phyloP scores from a whole-genome alignment of 2,113 vertebrate species.

The Hypanus sabinus region DNA sequence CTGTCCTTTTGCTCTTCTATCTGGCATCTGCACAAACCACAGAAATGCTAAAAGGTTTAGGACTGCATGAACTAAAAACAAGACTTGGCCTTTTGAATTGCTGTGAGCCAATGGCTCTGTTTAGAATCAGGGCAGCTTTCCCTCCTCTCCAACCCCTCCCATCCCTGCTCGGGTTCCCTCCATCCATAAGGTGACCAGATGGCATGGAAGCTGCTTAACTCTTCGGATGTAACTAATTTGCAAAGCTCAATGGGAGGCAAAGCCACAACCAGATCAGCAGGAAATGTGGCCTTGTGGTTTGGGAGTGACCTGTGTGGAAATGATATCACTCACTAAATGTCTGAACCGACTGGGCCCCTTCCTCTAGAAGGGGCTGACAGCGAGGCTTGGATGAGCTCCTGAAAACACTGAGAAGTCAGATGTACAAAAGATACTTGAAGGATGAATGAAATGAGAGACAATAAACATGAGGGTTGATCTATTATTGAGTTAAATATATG shows the following conservation, averaged over 20 bases:
- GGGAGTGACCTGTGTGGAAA: neutral
- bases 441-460: neutral
- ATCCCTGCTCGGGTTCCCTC: neutral
- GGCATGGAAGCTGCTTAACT: neutral
- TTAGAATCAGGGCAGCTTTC: neutral
- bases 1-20: neutral
- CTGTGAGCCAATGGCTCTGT: neutral
- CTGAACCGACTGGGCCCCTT: neutral
- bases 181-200: slow-evolving; percentile 11
- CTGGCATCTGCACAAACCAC: neutral
- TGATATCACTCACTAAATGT: neutral
- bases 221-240: slow-evolving; percentile 29
- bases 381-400: too few relatives aligned
- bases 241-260: slow-evolving; percentile 3
- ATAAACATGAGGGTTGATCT: neutral
- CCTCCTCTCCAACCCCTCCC: neutral
- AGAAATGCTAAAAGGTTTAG: neutral
- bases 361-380: neutral
- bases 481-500: neutral
- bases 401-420: neutral
- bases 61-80: neutral
- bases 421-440: neutral
- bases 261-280: slow-evolving; percentile 20
- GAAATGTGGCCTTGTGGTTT: slow-evolving; percentile 9
- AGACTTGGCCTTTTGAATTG: neutral